phyloP scores from a whole-genome alignment of 2,888 invertebrate genomes.

The Creontiades dilutus region DNA sequence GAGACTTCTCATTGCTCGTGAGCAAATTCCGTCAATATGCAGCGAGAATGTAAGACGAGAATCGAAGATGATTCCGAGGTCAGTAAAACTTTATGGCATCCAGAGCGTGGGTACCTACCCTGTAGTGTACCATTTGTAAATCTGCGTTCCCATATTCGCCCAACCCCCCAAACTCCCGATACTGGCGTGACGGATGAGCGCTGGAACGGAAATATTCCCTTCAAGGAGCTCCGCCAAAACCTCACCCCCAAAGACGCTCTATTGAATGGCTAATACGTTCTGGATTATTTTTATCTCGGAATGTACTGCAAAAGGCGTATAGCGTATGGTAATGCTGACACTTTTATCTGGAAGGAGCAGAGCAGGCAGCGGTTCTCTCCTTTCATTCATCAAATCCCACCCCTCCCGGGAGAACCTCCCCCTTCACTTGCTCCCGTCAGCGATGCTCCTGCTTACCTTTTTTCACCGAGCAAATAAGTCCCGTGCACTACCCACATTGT shows the following conservation, averaged over 20 bases:
- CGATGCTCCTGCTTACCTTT: constrained; percentile 21
- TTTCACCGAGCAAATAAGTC: constrained; percentile 51
- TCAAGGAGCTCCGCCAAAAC: background rate
- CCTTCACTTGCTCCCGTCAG: constrained; percentile 47
- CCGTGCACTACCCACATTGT: constrained; percentile 55
- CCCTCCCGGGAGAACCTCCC: background rate
- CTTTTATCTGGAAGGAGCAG: constrained; percentile 65
- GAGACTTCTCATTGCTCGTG: too few relatives aligned
- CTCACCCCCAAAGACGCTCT: constrained; percentile 20
- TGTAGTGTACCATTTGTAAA: background rate
- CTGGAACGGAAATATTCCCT: constrained; percentile 48
- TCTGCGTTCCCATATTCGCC: background rate
- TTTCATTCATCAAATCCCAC: constrained; percentile 64
- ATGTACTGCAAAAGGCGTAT: constrained; percentile 60
- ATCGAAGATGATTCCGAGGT: too few relatives aligned
- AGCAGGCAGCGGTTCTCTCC: constrained; percentile 34
- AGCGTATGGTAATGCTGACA: constrained; percentile 65
- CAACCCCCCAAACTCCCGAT: background rate
- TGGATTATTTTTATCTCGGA: constrained; percentile 70
- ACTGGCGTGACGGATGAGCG: constrained; percentile 56
- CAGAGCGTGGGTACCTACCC: too few relatives aligned
- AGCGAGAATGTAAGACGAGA: too few relatives aligned
- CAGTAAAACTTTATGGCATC: too few relatives aligned
- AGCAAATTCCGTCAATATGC: too few relatives aligned
- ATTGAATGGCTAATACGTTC: constrained; percentile 69